Evolutionary conservation across 2,113 vertebrate genomes (phyloP).

Genomic region (Nesoenas mayeri): DNA sequence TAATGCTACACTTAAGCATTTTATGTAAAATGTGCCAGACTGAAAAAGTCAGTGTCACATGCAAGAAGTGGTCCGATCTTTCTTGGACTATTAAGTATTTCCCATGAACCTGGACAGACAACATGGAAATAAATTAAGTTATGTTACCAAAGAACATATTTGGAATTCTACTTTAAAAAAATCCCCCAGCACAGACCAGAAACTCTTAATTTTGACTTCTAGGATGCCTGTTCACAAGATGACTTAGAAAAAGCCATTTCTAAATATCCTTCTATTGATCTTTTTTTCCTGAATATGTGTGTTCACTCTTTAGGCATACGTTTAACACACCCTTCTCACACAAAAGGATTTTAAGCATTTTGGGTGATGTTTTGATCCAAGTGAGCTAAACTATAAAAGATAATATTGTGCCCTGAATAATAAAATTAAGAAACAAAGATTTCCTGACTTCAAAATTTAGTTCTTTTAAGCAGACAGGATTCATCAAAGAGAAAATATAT

Average conservation of each 20-base stretch:
- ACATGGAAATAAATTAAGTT: neutral
- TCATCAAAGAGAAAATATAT: accelerated
- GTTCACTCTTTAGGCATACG: neutral
- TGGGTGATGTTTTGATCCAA: neutral
- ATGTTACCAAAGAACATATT: neutral
- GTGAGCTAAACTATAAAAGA: neutral
- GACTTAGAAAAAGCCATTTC: neutral
- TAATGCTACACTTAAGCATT: neutral
- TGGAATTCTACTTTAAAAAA: neutral
- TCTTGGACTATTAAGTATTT: neutral
- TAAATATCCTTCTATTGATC: neutral
- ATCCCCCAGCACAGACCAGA: neutral
- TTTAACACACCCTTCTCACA: neutral
- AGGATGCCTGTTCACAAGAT: neutral
- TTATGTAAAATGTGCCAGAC: neutral
- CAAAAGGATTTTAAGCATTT: neutral
- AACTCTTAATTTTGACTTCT: neutral
- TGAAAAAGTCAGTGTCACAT: neutral
- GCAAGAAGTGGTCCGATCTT: neutral
- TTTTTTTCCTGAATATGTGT: neutral
- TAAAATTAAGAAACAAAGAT: neutral
- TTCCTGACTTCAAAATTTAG: neutral
- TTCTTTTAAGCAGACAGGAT: neutral
- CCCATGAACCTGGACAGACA: neutral
- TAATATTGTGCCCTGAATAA: neutral